These are phyloP conservation scores for Ornithoptera alexandrae DNA, from an alignment of 2,888 invertebrate genomes.

Conservation along the genomic window DNA sequence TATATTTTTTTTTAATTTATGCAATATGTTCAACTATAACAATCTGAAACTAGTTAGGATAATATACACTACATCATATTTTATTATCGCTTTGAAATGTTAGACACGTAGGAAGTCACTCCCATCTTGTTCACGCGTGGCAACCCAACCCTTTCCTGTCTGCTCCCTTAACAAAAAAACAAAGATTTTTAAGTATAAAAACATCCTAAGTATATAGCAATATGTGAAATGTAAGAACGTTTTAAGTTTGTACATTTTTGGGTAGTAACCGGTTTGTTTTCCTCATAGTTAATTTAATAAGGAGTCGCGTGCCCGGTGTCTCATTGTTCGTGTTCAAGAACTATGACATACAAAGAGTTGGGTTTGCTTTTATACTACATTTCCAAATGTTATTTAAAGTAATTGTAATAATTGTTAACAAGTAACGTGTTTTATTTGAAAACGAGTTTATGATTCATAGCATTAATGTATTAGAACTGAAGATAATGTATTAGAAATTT, in stretches of 20 bases:
- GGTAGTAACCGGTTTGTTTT: slow-evolving; percentile 59
- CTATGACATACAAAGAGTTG: slow-evolving; percentile 50
- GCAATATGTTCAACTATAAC: no score
- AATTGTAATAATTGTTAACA: slow-evolving; percentile 9
- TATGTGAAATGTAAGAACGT: slow-evolving; percentile 12
- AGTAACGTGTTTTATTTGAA: background rate
- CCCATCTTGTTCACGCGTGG: slow-evolving; percentile 66
- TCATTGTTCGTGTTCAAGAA: slow-evolving; percentile 56
- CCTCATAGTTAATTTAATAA: slow-evolving; percentile 71
- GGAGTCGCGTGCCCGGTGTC: slow-evolving; percentile 60
- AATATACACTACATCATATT: no score
- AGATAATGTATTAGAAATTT: no score
- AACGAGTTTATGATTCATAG: background rate
- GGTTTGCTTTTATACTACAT: slow-evolving; percentile 21
- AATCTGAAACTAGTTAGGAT: no score
- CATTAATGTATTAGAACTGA: no score
- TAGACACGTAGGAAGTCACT: slow-evolving; percentile 28
- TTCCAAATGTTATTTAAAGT: slow-evolving; percentile 20
- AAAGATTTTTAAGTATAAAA: slow-evolving; percentile 35
- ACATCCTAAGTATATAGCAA: slow-evolving; percentile 35
- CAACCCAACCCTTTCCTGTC: slow-evolving; percentile 57
- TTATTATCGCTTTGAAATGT: no score
- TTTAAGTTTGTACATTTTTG: slow-evolving; percentile 1
- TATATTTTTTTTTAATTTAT: no score
- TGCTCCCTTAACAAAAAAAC: slow-evolving; percentile 47